Conservation (phyloP, 2,888 invertebrate genomes). For the Pammene aurita region DNA sequence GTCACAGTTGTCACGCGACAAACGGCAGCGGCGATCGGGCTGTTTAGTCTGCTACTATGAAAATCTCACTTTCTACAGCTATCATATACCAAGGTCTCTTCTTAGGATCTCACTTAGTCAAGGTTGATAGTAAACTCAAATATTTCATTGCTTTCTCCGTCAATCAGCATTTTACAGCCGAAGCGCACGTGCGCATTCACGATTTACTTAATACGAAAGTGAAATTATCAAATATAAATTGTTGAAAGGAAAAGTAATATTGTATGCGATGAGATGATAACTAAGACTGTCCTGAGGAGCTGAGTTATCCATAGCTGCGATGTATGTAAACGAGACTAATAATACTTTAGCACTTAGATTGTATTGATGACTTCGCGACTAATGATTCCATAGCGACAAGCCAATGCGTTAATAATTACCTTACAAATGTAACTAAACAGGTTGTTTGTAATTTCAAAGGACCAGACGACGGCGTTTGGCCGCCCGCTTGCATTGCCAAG, state of each 20-base stretch:
- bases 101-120: constrained; percentile 6
- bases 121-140: constrained; percentile 20
- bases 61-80: constrained; percentile 17
- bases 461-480: constrained; percentile 61
- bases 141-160: constrained; percentile 17
- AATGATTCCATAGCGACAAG: constrained; percentile 1
- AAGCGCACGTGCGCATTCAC: constrained; percentile 9
- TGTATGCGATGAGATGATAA: not conserved
- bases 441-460: constrained; percentile 27
- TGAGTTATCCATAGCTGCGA: too few relatives aligned
- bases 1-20: not conserved
- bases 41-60: not conserved
- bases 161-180: constrained; percentile 4
- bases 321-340: not conserved
- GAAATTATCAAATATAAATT: constrained; percentile 16
- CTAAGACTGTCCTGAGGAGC: not conserved
- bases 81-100: constrained; percentile 7
- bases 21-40: not conserved
- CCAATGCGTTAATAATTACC: not conserved
- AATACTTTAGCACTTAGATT: too few relatives aligned
- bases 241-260: constrained; percentile 5
- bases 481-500: constrained; percentile 69
- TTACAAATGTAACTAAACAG: constrained; percentile 26
- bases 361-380: not conserved
- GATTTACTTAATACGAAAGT: constrained; percentile 21